Percentiles rank a stretch among this genome's conserved stretches.
phyloP scores from a whole-genome alignment of 2,797 vertebrate species.

The Brachymystax lenok region DNA sequence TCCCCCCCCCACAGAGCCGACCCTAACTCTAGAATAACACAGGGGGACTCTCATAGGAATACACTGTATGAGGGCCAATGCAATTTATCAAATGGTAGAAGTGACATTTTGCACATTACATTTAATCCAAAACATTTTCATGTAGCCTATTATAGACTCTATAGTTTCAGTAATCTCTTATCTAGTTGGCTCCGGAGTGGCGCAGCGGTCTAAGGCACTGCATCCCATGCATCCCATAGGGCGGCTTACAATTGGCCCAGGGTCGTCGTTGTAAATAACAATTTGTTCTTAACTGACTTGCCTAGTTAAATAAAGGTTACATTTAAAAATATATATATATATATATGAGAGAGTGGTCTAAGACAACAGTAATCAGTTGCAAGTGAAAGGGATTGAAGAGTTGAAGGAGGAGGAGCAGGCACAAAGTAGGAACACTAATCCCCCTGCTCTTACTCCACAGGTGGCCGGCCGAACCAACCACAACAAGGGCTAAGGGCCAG shows the following conservation, averaged over 20 bases:
- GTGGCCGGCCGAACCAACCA: neutral
- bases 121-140: neutral
- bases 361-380: neutral
- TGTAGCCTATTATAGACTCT: neutral
- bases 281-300: no score
- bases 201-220: no score
- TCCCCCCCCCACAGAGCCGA: neutral
- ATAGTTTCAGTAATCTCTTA: neutral
- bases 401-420: neutral
- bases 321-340: no score
- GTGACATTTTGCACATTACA: neutral
- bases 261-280: no score
- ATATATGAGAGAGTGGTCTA: neutral
- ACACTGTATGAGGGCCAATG: neutral
- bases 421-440: neutral
- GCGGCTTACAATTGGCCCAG: no score
- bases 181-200: neutral
- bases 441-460: constrained; percentile 1
- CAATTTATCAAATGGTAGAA: neutral
- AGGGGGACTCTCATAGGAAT: neutral
- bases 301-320: no score
- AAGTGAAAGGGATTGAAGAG: neutral
- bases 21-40: neutral
- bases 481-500: neutral
- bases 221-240: no score